A percentile compares a stretch with the other conserved stretches of the same genome.
phyloP scores from a whole-genome alignment of 2,797 vertebrate species.

The Mormyrus proboscirostris region DNA sequence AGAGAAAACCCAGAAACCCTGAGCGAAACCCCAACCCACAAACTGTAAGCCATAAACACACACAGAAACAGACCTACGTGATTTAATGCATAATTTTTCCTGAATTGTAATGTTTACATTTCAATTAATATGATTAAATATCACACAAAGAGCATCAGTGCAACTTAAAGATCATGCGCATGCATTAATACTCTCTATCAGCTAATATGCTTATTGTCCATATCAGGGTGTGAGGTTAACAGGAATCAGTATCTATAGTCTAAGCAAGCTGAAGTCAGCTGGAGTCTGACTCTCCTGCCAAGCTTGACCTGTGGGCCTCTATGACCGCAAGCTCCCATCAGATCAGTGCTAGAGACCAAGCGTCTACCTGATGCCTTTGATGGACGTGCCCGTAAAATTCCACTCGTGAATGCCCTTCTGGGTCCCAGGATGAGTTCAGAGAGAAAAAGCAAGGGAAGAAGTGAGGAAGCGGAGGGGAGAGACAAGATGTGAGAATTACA shows the following conservation, averaged over 20 bases:
- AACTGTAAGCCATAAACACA: not conserved
- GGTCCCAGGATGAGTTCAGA: conserved; percentile 24
- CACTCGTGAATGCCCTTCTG: conserved; percentile 92
- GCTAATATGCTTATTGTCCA: not conserved
- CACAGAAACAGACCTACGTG: not conserved
- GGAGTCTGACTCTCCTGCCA: not conserved
- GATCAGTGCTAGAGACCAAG: not conserved
- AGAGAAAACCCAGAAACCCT: not conserved
- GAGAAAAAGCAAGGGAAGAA: not conserved
- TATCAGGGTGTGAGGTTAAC: not conserved
- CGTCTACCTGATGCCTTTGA: conserved; percentile 88
- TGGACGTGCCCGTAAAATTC: conserved; percentile 87
- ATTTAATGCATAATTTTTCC: not conserved
- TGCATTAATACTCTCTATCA: not conserved
- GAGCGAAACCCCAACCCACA: not conserved
- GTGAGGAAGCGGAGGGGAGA: not conserved
- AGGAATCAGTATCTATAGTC: not conserved
- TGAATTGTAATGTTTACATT: not conserved
- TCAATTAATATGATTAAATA: not conserved
- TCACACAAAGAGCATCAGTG: not conserved
- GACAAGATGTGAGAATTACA: not conserved
- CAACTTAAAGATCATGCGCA: not conserved
- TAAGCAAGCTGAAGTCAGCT: not conserved
- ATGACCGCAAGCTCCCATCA: not conserved
- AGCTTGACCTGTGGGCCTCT: not conserved